These are phyloP conservation scores for Lydus trimaculatus DNA, from an alignment of 2,888 invertebrate species.

Conservation along the genomic window DNA sequence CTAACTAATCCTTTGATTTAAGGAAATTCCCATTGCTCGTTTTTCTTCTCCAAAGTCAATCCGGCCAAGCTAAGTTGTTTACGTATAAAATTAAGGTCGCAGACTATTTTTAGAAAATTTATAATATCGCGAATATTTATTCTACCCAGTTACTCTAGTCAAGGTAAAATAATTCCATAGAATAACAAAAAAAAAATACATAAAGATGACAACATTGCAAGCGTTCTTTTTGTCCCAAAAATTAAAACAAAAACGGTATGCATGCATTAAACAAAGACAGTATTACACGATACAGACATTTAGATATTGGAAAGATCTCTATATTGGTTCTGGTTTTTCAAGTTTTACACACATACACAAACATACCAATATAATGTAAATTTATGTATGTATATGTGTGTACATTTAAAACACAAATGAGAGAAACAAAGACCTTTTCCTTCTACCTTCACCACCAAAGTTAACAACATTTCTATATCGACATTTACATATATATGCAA, in stretches of 20 bases:
- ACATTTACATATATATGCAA: neutral
- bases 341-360: constrained; percentile 35
- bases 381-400: neutral
- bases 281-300: neutral
- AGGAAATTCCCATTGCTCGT: no score
- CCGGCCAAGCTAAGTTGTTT: no score
- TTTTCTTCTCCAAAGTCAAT: no score
- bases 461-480: neutral
- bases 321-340: constrained; percentile 40
- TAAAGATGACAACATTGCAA: neutral
- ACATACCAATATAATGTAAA: neutral
- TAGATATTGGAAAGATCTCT: neutral
- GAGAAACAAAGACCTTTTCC: neutral
- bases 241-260: neutral
- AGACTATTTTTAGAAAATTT: neutral
- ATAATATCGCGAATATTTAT: neutral
- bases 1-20: no score
- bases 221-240: neutral
- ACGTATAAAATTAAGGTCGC: no score
- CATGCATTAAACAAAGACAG: neutral
- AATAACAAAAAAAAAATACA: neutral
- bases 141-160: neutral
- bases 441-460: neutral
- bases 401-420: neutral
- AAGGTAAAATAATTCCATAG: neutral